Evolutionary conservation across 2,888 invertebrate genomes (phyloP), one percentile per base, ranked within the genome.

Genomic region (Yponomeuta malinellus): DNA sequence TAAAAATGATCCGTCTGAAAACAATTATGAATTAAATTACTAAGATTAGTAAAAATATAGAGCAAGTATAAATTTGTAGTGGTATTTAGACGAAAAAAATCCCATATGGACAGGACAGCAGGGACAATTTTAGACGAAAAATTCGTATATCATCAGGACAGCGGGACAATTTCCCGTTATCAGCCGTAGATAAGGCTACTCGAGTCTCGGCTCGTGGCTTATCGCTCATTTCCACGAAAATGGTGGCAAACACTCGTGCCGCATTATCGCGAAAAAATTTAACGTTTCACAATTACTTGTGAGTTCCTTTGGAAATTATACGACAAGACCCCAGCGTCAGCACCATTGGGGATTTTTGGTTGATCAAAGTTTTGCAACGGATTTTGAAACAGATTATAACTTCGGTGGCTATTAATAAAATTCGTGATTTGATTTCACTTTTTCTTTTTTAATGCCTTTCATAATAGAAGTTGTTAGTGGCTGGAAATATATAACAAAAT

Each of bases 171-270:
- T 76, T 75, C 74, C 64, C 75, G 77, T 86, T 89, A 89, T 90
- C 88, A 78, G 77, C 73, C 64, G 72, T 74, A 83, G 89, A 90
- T 90, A 89, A 82, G 82, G 80, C 84, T 59, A 84, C 84, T 86
- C 87, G 81, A 89, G 86, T 82, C 77, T 82, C 83, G 84, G 81
- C 81, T 23, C 10, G 71, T 68, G 78, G 80, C 80, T 88, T 90
- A 90, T 90, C 90, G 81, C 76, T 76, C 48, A 29, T 80, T 90
- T 90, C 91, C 85, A 86, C 85, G 88, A 90, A 90, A 82, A 80
- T 80, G 81, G 81, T 79, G 78, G 81, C 86, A 88, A 87, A 87
- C 88, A 88, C 86, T 86, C 86, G 83, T 80, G 15, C 82, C 78
- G 70, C 59, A 33, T 84, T 88, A 89, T 90, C 89, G 87, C 86